Conservation (phyloP, 2,113 vertebrate genomes). For the Colaptes auratus region DNA sequence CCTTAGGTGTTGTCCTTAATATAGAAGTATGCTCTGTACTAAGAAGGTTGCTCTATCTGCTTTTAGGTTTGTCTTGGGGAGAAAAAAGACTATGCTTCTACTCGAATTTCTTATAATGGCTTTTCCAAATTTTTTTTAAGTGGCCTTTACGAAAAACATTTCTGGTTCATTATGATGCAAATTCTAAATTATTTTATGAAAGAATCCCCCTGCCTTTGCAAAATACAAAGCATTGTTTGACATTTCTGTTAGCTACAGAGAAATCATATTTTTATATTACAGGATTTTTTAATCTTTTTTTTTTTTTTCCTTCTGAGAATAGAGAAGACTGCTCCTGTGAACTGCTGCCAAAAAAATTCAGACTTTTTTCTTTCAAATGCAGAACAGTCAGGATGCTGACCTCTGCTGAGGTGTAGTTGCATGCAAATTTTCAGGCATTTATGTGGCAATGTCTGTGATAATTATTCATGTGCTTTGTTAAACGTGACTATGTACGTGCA, state of each 20-base stretch:
- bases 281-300: background rate
- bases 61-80: background rate
- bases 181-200: background rate
- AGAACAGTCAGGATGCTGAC: background rate
- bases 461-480: background rate
- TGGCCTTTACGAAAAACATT: background rate
- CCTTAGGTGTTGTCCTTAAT: background rate
- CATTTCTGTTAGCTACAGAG: background rate
- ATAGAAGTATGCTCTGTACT: background rate
- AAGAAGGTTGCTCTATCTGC: background rate
- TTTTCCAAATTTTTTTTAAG: background rate
- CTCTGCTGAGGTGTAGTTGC: background rate
- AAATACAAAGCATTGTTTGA: background rate
- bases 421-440: background rate
- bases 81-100: background rate
- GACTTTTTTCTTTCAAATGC: background rate
- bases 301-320: background rate
- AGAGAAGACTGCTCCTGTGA: background rate
- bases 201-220: background rate
- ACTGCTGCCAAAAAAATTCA: background rate
- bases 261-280: background rate
- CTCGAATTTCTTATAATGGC: background rate
- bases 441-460: background rate
- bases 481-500: rapidly evolving
- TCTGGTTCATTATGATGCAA: background rate